These are phyloP conservation scores for Dolichotis patagonum DNA, from an alignment of 2,113 vertebrate genomes.

Conservation along the genomic window DNA sequence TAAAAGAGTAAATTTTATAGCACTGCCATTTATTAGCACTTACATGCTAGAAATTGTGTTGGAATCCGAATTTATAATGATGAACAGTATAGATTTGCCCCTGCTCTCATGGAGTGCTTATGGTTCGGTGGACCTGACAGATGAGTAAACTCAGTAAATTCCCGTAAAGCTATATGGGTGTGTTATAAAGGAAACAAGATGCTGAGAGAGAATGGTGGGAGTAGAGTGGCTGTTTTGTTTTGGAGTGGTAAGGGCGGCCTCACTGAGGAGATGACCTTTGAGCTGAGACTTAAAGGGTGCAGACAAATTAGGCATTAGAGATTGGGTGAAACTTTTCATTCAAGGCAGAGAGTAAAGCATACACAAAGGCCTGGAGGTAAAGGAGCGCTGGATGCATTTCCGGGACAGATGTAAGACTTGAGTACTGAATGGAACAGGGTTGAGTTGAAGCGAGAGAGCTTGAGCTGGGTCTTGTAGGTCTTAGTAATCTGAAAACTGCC, in stretches of 20 bases:
- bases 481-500: conserved; percentile 20
- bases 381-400: background rate
- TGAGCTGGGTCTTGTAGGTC: background rate
- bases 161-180: conserved; percentile 3
- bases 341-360: background rate
- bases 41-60: background rate
- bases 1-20: background rate
- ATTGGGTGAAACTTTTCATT: background rate
- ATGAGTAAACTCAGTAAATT: background rate
- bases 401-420: background rate
- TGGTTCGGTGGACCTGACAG: background rate
- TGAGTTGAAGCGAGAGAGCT: background rate
- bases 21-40: background rate
- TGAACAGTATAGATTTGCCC: background rate
- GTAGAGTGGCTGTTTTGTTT: background rate
- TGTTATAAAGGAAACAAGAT: conserved; percentile 2
- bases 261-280: background rate
- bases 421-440: background rate
- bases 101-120: background rate
- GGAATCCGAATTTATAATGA: background rate
- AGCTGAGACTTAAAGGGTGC: conserved; percentile 35
- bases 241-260: background rate
- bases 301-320: background rate
- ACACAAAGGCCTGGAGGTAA: background rate
- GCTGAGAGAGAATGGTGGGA: background rate